Percentiles rank a stretch among this genome's conserved stretches.
Evolutionary conservation across 2,113 vertebrate genomes (phyloP).

Genomic region (Bolborhynchus lineola): DNA sequence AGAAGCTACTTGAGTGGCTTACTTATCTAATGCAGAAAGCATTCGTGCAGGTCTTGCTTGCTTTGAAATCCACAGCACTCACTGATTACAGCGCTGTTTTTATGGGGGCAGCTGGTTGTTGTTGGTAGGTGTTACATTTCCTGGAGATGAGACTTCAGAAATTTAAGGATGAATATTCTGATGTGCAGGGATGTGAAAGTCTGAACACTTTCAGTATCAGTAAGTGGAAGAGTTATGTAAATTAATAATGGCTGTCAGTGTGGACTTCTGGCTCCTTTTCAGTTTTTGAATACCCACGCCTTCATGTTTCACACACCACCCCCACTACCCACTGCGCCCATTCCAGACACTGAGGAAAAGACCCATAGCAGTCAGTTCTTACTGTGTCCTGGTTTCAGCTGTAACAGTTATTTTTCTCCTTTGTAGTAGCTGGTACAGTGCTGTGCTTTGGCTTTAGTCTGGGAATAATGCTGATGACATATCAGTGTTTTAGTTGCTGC

Average conservation of each 20-base stretch:
- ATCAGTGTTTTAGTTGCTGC: not conserved
- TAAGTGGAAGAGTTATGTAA: not conserved
- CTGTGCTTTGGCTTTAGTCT: not conserved
- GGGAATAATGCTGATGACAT: not conserved
- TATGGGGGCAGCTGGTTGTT: not conserved
- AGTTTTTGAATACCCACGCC: not conserved
- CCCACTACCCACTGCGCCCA: not conserved
- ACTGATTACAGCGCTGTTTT: not conserved
- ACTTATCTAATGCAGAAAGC: not conserved
- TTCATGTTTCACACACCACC: not conserved
- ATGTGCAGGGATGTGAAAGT: not conserved
- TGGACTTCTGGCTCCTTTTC: not conserved
- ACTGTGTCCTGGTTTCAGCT: not conserved
- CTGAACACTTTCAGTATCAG: accelerated
- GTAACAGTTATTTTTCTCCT: not conserved
- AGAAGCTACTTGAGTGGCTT: not conserved
- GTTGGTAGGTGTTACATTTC: not conserved
- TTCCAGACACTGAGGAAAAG: not conserved
- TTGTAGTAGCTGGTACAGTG: not conserved
- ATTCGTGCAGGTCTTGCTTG: not conserved
- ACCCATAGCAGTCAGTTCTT: not conserved
- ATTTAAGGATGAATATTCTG: not conserved
- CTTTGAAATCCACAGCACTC: not conserved
- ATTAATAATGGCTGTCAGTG: not conserved
- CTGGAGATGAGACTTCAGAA: not conserved